Base-by-base conservation (phyloP, 2,113 vertebrate species). In the Merops nubicus region DNA sequence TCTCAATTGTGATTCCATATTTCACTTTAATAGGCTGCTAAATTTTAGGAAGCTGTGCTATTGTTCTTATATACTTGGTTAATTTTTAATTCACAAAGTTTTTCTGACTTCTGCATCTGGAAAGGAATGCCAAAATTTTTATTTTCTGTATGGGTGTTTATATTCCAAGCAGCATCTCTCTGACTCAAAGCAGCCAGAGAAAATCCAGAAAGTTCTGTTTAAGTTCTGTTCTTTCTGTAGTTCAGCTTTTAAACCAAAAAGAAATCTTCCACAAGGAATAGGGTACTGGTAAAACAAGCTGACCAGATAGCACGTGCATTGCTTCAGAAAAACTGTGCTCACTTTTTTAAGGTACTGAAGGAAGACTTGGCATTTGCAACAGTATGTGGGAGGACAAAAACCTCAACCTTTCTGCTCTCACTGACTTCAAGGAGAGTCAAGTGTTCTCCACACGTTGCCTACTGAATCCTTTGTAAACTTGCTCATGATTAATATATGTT, bases 401-500 rank as follows among this genome's bases (percentile, higher is more conserved):
- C 54, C 15, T 89, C 19, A 73, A 48, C 54, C 57, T 87, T 95
- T 95, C 63, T 84, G 31, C 36, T 85, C 91, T 68, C 33, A n/a
- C 20, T 53, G 40, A 31, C 60, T 88, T 93, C 85, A 93, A 94
- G 88, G 85, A 91, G 83, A 91, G 38, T 63, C 0, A 0, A 78
- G 36, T 36, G 40, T 65, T 90, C 65, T 88, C 62, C 28, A 50
- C 50, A 90, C 73, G 59, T 92, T 93, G 51, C 69, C 77, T n/a
- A 91, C 1, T 42, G 51, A 95, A 79, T 93, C 82, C 65, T 95
- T 91, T 95, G 29, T 95, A 93, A 95, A 96, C 80, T 72, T 90
- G 63, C 89, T 79, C 31, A 28, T 95, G 91, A 97, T 97, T 93
- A 97, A 97, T 96, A 76, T 79, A 38, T 89, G 88, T 81, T 97